Evolutionary conservation across 2,113 vertebrate species (phyloP).

Genomic region (Cyphomyrus plagiostoma): DNA sequence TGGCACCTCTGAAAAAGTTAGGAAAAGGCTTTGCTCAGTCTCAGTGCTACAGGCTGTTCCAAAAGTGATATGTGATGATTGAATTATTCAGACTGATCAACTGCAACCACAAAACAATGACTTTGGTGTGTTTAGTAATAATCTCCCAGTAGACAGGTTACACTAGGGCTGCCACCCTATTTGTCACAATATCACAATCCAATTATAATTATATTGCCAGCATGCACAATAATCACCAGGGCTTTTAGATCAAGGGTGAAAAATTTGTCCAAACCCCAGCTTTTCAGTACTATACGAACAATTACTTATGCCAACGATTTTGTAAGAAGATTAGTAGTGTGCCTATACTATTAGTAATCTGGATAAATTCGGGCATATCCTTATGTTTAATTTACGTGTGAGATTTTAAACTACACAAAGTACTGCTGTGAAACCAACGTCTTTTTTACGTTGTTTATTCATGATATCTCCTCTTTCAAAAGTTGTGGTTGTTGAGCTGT

Average conservation of each 20-base stretch:
- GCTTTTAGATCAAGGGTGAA: no score
- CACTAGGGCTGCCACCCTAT: neutral
- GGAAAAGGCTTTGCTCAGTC: neutral
- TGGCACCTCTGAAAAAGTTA: slow-evolving; percentile 74
- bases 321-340: no score
- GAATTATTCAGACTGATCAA: neutral
- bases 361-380: no score
- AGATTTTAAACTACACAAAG: neutral
- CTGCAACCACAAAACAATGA: neutral
- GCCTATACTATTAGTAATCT: no score
- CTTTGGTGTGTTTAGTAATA: neutral
- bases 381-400: neutral
- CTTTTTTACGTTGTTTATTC: neutral
- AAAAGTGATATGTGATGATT: neutral
- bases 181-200: no score
- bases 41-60: neutral
- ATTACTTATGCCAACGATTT: no score
- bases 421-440: neutral
- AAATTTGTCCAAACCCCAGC: neutral
- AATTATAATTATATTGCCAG: neutral
- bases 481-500: neutral
- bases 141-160: neutral
- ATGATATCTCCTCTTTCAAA: neutral
- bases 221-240: neutral
- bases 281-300: neutral